phyloP scores from a whole-genome alignment of 2,888 invertebrate species.

The Ormyrus rosae region DNA sequence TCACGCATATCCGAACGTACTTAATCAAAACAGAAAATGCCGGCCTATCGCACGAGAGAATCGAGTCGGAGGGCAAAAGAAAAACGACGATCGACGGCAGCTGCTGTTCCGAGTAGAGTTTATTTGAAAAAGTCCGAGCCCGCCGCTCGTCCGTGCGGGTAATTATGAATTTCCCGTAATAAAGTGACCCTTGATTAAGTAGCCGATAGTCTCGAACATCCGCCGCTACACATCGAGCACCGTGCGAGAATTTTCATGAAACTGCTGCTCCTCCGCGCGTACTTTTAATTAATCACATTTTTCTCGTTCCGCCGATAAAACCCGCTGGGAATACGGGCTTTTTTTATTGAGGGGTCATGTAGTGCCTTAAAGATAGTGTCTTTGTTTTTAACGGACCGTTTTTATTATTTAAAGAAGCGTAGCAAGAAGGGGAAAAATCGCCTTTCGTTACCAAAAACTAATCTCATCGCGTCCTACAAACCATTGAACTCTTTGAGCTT shows the following conservation, averaged over 20 bases:
- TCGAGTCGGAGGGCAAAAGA: neutral
- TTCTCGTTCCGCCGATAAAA: too few species aligned
- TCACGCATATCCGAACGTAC: too few species aligned
- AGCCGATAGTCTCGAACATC: conserved; percentile 24
- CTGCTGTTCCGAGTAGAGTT: conserved; percentile 20
- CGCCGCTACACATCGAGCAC: neutral
- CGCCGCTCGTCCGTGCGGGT: neutral
- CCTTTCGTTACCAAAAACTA: too few species aligned
- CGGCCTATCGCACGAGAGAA: neutral
- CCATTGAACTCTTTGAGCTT: too few species aligned
- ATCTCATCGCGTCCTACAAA: too few species aligned
- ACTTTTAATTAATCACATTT: neutral
- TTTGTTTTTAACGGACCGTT: too few species aligned
- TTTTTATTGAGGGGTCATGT: too few species aligned
- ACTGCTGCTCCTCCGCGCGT: neutral
- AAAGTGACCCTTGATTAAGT: conserved; percentile 33
- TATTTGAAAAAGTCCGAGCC: conserved; percentile 9
- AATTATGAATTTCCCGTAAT: conserved; percentile 50
- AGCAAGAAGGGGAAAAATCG: too few species aligned
- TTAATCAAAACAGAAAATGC: neutral
- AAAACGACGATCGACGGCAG: conserved; percentile 10
- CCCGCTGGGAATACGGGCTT: too few species aligned
- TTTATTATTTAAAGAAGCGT: too few species aligned
- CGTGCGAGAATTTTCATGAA: too few species aligned
- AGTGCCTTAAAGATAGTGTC: too few species aligned